These are phyloP conservation scores for Lepidurus apus DNA, from an alignment of 1,140 invertebrate species.

Conservation along the genomic window DNA sequence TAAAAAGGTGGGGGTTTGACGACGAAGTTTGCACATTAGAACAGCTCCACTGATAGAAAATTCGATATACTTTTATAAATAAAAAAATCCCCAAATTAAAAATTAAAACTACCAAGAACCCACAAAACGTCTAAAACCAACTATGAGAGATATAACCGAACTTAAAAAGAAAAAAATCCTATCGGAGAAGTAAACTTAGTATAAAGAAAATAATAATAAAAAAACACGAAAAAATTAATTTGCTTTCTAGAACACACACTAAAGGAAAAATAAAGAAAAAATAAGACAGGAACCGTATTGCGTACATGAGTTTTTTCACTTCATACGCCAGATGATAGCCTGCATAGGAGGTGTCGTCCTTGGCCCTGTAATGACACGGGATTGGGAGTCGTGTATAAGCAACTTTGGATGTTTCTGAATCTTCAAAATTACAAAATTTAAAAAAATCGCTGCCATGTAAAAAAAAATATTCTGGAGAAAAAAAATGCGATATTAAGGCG, in stretches of 20 bases:
- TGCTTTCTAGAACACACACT: constrained; percentile 23
- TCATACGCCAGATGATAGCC: constrained; percentile 97
- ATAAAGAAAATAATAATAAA: neutral
- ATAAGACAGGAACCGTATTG: constrained; percentile 47
- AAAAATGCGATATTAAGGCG: neutral
- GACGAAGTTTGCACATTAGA: neutral
- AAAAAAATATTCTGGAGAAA: neutral
- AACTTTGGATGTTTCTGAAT: neutral
- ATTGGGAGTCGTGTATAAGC: neutral
- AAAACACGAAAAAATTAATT: constrained; percentile 30
- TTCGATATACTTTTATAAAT: neutral
- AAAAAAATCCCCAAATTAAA: neutral
- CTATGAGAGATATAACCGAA: neutral
- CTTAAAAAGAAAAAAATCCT: neutral
- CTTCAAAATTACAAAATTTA: no score
- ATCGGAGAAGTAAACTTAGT: neutral
- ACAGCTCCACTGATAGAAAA: neutral
- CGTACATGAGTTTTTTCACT: constrained; percentile 99
- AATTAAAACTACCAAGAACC: neutral
- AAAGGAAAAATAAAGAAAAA: constrained; percentile 25
- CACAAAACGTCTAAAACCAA: constrained; percentile 2
- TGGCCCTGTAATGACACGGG: constrained; percentile 52
- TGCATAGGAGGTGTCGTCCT: constrained; percentile 80
- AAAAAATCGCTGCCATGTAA: neutral
- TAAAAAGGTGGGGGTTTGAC: neutral